Evolutionary conservation across 2,797 vertebrate species (phyloP), one percentile per base, ranked within the genome.

Genomic region (Momotus momota): DNA sequence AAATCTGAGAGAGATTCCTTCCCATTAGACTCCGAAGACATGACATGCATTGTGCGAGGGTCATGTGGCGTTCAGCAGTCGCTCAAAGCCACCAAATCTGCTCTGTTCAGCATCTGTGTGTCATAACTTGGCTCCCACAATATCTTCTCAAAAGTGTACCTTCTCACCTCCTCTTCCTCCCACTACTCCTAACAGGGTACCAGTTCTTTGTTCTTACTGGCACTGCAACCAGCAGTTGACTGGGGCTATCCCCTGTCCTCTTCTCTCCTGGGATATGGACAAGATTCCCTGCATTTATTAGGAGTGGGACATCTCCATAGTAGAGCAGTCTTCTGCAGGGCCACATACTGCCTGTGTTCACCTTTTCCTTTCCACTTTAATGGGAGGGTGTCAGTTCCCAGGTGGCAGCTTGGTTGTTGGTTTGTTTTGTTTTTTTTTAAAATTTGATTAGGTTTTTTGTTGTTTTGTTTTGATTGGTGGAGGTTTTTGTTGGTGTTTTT

Each of bases 1-100:
- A 92, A 81, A 49, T 93, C 60, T 84, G 84, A 51, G 46, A 87
- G 74, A 85, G 15, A 41, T 75, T 81, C 65, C n/a, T 88, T 84
- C 35, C 66, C 31, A 41, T 60, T 60, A 86, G 64, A 33, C 29
- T 77, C 40, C 45, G 52, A 70, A 81, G 35, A 51, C 1, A 1
- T 20, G 33, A 61, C 26, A 3, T 3, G 4, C 23, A 2, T 9
- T 25, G 48, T 81, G 29, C 0, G 1, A 81, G 77, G 79, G 35
- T 84, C 83, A 19, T 19, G 60, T 61, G 48, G 48, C 0, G 0
- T 73, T 91, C 81, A 82, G 17, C 55, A 74, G 41, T 29, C 5
- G 0, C n/a, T 66, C 38, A 72, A 64, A 90, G 46, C 35, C 54
- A 60, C 43, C 49, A 61, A 2, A 81, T 66, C 54, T 45, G 18